A percentile compares a stretch with the other conserved stretches of the same genome.
These are phyloP conservation scores for Linepithema humile DNA, from an alignment of 1,140 invertebrate genomes.

Conservation along the genomic window DNA sequence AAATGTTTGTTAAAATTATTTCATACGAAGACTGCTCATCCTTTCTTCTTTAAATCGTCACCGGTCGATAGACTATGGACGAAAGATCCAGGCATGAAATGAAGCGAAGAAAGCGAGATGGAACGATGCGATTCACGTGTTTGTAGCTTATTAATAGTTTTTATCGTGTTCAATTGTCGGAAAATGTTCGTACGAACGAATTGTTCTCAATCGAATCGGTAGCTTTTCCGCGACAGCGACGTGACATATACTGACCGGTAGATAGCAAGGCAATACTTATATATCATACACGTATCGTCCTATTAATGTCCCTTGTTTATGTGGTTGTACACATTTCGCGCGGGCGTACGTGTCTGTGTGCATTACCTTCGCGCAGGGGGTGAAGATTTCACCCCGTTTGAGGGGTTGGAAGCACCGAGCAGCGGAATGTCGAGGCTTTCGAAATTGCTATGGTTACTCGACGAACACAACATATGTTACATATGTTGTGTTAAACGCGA, in stretches of 20 bases:
- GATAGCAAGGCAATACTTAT: constrained; percentile 63
- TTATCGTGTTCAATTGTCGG: neutral
- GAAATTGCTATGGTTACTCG: constrained; percentile 77
- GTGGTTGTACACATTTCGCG: constrained; percentile 5
- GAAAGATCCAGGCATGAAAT: neutral
- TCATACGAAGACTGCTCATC: neutral
- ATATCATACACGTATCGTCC: constrained; percentile 53
- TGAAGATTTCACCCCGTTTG: neutral
- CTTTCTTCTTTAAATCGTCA: neutral
- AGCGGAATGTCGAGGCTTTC: constrained; percentile 67
- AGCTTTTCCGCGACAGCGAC: constrained; percentile 55
- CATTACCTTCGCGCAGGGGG: neutral
- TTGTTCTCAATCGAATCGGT: constrained; percentile 17
- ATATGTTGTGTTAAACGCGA: constrained; percentile 28
- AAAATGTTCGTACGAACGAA: neutral
- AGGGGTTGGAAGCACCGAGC: neutral
- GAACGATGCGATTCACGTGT: neutral
- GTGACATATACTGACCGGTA: constrained; percentile 68
- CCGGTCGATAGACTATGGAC: neutral
- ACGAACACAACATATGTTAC: constrained; percentile 70
- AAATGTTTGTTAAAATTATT: neutral
- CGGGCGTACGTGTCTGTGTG: neutral
- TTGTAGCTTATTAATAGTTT: neutral
- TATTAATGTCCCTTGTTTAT: constrained; percentile 60
- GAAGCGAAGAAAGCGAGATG: neutral